Percentiles rank a stretch among this genome's conserved stretches.
Conservation (phyloP, 2,113 vertebrate genomes). For the Emydocephalus ijimae region DNA sequence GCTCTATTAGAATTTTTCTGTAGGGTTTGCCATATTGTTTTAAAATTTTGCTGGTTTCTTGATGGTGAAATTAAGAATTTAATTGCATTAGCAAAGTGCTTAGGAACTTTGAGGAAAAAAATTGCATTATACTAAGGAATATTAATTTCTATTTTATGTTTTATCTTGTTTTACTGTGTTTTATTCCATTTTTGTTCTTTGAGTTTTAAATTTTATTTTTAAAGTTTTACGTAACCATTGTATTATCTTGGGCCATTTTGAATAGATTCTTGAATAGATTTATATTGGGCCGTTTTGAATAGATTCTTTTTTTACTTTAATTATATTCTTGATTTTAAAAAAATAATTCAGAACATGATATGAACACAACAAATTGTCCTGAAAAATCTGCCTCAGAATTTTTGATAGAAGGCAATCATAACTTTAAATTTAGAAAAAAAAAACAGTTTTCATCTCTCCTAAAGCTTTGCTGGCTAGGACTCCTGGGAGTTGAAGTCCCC, state of each 20-base stretch:
- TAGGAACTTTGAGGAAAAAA: no score
- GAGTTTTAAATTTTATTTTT: no score
- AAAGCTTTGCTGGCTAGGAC: no score
- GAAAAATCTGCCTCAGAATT: background rate
- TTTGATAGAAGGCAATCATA: background rate
- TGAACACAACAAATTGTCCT: background rate
- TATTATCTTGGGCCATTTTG: background rate
- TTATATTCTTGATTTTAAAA: no score
- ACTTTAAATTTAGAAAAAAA: background rate
- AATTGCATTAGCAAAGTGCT: no score
- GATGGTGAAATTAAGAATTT: constrained; percentile 67
- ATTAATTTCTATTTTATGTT: no score
- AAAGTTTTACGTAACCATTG: no score
- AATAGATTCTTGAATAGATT: background rate
- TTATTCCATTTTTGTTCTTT: no score
- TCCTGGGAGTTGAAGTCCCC: no score
- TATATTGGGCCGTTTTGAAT: background rate
- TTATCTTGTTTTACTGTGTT: no score
- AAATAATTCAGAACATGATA: background rate
- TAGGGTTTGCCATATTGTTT: constrained; percentile 59
- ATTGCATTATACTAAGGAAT: no score
- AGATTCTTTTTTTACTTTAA: background rate
- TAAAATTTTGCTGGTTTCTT: constrained; percentile 65
- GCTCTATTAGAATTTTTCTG: constrained; percentile 62
- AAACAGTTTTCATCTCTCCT: background rate